Evolutionary conservation across 2,113 vertebrate species (phyloP).

Genomic region (Hyperoodon ampullatus): DNA sequence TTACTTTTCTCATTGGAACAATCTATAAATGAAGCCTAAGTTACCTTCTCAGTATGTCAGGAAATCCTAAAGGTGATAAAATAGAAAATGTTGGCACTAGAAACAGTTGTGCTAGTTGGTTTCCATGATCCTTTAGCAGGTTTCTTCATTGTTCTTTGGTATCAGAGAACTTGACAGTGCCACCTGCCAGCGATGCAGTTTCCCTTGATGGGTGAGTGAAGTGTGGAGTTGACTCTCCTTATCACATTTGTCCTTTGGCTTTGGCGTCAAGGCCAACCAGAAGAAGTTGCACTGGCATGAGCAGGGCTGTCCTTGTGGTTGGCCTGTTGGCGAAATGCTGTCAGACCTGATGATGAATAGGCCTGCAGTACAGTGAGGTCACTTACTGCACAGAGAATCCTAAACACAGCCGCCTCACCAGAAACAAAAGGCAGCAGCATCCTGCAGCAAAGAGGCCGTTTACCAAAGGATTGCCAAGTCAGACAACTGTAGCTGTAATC

Average conservation of each 20-base stretch:
- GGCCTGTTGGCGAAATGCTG: conserved; percentile 76
- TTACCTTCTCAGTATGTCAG: conserved; percentile 41
- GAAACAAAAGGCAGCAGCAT: conserved; percentile 70
- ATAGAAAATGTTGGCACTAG: conserved; percentile 36
- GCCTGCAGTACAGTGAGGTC: conserved; percentile 76
- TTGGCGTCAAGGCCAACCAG: conserved; percentile 72
- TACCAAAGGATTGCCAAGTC: conserved; percentile 67
- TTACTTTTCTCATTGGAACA: conserved; percentile 47
- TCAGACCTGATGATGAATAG: conserved; percentile 77
- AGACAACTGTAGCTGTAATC: not conserved
- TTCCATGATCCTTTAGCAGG: not conserved
- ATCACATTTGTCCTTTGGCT: conserved; percentile 77
- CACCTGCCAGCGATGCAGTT: conserved; percentile 66
- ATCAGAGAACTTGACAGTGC: conserved; percentile 53
- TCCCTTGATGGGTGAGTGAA: conserved; percentile 57
- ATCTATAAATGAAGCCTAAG: conserved; percentile 47
- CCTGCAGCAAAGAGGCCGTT: conserved; percentile 76
- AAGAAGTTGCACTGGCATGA: conserved; percentile 77
- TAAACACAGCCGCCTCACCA: conserved; percentile 62
- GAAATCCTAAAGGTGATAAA: conserved; percentile 32
- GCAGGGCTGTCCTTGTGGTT: conserved; percentile 73
- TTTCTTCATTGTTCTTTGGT: conserved; percentile 57
- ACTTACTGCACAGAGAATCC: conserved; percentile 81
- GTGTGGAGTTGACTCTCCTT: conserved; percentile 73
- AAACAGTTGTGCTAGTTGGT: conserved; percentile 20